phyloP scores from a whole-genome alignment of 2,797 vertebrate genomes.

The Melanotaenia trifasciata region DNA sequence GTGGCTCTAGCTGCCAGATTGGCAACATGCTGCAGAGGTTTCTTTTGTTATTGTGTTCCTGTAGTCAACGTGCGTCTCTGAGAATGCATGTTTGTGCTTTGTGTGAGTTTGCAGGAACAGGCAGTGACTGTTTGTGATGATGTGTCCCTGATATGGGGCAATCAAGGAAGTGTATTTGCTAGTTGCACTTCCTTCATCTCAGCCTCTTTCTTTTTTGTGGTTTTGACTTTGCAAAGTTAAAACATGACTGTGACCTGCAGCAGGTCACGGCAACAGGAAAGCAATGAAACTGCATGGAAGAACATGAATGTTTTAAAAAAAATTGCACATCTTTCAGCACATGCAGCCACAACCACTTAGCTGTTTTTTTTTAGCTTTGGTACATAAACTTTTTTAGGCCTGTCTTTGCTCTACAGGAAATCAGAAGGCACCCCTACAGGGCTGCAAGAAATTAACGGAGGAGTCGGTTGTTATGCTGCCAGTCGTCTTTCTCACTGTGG shows the following conservation, averaged over 20 bases:
- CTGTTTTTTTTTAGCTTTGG: background rate
- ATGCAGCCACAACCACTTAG: slow-evolving; percentile 1
- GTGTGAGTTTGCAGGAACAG: slow-evolving; percentile 15
- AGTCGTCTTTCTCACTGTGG: slow-evolving; percentile 68
- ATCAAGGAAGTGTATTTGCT: slow-evolving; percentile 58
- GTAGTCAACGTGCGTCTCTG: slow-evolving; percentile 6
- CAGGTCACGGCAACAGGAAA: background rate
- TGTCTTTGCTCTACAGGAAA: slow-evolving; percentile 65
- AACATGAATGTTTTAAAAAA: slow-evolving; percentile 11
- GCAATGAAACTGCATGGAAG: background rate
- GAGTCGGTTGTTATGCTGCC: slow-evolving; percentile 75
- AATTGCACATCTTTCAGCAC: background rate
- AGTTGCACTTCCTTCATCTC: slow-evolving; percentile 53
- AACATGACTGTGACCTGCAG: background rate
- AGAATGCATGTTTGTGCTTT: background rate
- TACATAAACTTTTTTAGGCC: slow-evolving; percentile 43
- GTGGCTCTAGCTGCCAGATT: slow-evolving; percentile 24
- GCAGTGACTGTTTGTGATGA: slow-evolving; percentile 17
- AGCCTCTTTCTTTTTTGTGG: slow-evolving; percentile 11
- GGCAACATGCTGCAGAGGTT: slow-evolving; percentile 15
- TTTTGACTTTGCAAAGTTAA: slow-evolving; percentile 25
- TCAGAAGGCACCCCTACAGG: slow-evolving; percentile 58
- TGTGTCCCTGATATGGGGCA: slow-evolving; percentile 27
- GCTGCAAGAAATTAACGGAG: slow-evolving; percentile 77
- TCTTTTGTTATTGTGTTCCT: background rate